Conservation (phyloP, 2,797 vertebrate species). For the Eleutherodactylus coqui region DNA sequence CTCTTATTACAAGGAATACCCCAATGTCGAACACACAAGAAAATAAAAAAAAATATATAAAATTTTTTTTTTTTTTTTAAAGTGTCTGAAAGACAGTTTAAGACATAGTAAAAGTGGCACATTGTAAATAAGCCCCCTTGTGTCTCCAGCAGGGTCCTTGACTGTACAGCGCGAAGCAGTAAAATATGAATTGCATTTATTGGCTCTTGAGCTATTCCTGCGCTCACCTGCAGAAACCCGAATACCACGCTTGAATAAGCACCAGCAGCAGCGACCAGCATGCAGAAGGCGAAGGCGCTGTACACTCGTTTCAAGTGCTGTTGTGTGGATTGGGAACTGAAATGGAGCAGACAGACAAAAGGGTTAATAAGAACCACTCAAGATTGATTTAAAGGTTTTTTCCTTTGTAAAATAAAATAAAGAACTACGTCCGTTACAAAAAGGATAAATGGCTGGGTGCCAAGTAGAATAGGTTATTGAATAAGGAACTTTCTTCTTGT, state of each 20-base stretch:
- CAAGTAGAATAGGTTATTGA: too few species aligned
- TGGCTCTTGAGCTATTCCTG: not conserved
- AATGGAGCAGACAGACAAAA: not conserved
- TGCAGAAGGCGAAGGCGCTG: constrained; percentile 88
- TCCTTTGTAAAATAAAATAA: not conserved
- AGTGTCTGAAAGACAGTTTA: too few species aligned
- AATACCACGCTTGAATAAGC: constrained; percentile 90
- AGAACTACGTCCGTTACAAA: not conserved
- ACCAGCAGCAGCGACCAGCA: constrained; percentile 88
- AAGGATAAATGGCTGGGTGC: not conserved
- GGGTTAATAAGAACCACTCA: not conserved
- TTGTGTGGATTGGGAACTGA: constrained; percentile 88
- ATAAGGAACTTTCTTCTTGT: too few species aligned
- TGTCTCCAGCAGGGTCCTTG: too few species aligned
- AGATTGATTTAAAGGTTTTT: not conserved
- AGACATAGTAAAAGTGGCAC: too few species aligned
- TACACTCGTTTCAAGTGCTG: constrained; percentile 97
- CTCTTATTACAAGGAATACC: too few species aligned
- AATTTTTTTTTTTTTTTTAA: too few species aligned
- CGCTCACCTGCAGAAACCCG: constrained; percentile 87
- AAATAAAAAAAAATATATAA: too few species aligned
- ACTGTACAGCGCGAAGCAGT: too few species aligned
- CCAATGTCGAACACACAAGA: too few species aligned
- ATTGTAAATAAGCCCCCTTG: too few species aligned
- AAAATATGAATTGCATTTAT: not conserved